Evolutionary conservation across 2,888 invertebrate species (phyloP), one percentile per base, ranked within the genome.

Genomic region (Amaurobius ferox): DNA sequence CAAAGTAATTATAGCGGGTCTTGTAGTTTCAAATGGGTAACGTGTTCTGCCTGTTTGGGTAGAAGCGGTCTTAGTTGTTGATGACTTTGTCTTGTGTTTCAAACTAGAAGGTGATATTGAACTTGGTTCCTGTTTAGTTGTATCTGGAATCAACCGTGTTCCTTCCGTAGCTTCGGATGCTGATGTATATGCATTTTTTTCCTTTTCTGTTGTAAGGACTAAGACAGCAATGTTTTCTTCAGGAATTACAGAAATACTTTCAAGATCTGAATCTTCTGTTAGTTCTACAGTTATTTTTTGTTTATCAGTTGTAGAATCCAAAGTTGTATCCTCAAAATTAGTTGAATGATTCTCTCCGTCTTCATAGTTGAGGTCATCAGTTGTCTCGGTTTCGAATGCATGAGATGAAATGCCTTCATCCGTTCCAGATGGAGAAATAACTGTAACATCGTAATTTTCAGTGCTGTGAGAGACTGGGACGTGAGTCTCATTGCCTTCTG

Each of bases 181-280:
- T 44, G 35, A 9, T 19, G 19, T 23, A 0, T 44, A 32, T 11
- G 66, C 44, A 7, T 70, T 44, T 0, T 64, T 44, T 62, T 61
- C 76, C 26, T 79, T 79, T 64, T 79, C 79, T 29, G 86, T 86
- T 0, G 79, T 86, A 0, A 86, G 40, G 1, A 86, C 68, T 26
- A 86, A 55, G 13, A 86, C 74, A 1, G 86, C 86, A 19, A 86
- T 77, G 11, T 79, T 86, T 70, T 86, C 86, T 39, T 86, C 79
- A n/a, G 86, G 86, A 23, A 86, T 79, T 3, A 86, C 77, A 0
- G 86, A 79, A 26, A 86, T 78, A n/a, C 86, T 86, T 30, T 86
- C 79, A 19, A 86, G 13, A 35, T 70, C 40, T 0, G 86, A 62
- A 30, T 86, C 86, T 0, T 73, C 70, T 0, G 68, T 55, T 6